A percentile compares a stretch with the other conserved stretches of the same genome.
These are phyloP conservation scores for Hesperophylax magnus DNA, from an alignment of 1,140 invertebrate species.

Conservation along the genomic window DNA sequence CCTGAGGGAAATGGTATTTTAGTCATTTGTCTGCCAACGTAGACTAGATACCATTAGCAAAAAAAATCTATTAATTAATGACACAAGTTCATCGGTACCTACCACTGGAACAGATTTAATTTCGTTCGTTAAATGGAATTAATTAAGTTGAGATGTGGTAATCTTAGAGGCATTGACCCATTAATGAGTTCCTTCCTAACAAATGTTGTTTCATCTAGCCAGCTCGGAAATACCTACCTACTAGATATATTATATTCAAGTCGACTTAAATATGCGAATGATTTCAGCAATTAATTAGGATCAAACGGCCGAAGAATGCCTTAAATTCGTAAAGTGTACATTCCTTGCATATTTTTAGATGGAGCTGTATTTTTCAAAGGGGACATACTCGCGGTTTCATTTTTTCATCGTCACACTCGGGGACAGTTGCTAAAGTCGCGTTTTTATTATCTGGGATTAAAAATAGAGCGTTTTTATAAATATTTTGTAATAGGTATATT, in stretches of 20 bases:
- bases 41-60: too few species aligned
- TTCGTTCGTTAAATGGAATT: too few species aligned
- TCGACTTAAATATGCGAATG: constrained; percentile 53
- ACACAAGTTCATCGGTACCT: too few species aligned
- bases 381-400: constrained; percentile 10
- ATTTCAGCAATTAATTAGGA: constrained; percentile 57
- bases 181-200: constrained; percentile 1
- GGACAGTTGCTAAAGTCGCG: not conserved
- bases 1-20: too few species aligned
- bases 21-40: too few species aligned
- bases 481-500: not conserved
- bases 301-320: constrained; percentile 51
- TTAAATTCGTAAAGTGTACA: constrained; percentile 53
- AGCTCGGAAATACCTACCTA: constrained; percentile 21
- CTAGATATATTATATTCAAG: constrained; percentile 45
- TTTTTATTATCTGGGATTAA: not conserved
- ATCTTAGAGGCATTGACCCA: constrained; percentile 24
- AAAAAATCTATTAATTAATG: too few species aligned
- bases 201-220: constrained; percentile 32
- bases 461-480: not conserved
- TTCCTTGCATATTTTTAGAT: constrained; percentile 49
- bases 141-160: not conserved
- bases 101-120: too few species aligned
- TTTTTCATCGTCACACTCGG: not conserved
- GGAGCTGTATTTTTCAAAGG: constrained; percentile 35